Evolutionary conservation across 2,113 vertebrate genomes (phyloP).

Genomic region (Aviceda subcristata): DNA sequence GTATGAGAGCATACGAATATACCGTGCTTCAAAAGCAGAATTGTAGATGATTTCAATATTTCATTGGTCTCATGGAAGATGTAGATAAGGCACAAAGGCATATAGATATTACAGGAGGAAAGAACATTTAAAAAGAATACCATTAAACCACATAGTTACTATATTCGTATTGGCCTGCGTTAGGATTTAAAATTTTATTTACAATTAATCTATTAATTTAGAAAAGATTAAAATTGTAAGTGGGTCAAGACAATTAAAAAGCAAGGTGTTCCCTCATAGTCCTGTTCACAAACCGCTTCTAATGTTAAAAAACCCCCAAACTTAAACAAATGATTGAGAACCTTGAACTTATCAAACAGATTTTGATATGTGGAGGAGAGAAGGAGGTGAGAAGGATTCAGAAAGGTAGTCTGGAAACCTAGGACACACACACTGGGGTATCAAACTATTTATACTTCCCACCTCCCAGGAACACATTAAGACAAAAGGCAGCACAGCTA

Average conservation of each 20-base stretch:
- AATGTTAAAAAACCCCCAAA: background rate
- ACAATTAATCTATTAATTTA: background rate
- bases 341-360: background rate
- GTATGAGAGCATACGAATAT: background rate
- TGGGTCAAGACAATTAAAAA: background rate
- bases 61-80: background rate
- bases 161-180: background rate
- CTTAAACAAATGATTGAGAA: background rate
- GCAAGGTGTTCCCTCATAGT: background rate
- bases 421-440: background rate
- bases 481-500: background rate
- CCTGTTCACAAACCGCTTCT: background rate
- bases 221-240: background rate
- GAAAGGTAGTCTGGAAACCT: background rate
- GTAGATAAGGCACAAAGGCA: background rate
- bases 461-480: background rate
- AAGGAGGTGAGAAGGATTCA: background rate
- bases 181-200: background rate
- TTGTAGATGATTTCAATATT: background rate
- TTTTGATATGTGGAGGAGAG: background rate
- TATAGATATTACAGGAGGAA: background rate
- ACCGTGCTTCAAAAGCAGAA: background rate
- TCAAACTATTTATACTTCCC: background rate
- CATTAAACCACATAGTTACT: background rate
- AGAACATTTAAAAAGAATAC: background rate